These are phyloP conservation scores for Sturnus vulgaris DNA, from an alignment of 2,113 vertebrate species.

Conservation along the genomic window DNA sequence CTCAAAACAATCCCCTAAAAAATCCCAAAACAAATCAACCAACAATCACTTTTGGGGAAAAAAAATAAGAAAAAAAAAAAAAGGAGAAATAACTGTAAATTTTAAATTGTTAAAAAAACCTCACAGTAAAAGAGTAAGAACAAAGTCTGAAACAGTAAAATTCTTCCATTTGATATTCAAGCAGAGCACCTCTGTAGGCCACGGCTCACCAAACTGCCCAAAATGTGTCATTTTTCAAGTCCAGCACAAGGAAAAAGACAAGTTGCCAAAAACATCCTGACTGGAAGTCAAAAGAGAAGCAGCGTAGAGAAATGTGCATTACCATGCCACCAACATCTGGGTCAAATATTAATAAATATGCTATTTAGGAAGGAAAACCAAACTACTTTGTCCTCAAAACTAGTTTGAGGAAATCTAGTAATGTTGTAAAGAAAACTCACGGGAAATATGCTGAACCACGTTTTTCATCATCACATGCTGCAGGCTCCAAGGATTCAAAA, in stretches of 20 bases:
- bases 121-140: neutral
- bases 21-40: accelerated
- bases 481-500: neutral
- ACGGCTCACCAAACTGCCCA: neutral
- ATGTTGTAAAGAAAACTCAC: neutral
- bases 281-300: neutral
- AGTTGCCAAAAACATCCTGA: neutral
- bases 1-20: neutral
- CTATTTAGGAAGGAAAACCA: neutral
- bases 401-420: neutral
- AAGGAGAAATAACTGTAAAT: neutral
- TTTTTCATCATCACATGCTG: neutral
- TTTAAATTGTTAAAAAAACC: neutral
- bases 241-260: neutral
- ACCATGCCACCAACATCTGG: neutral
- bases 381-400: neutral
- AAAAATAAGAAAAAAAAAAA: neutral
- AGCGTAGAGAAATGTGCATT: neutral
- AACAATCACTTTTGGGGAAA: neutral
- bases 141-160: neutral
- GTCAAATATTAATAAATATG: neutral
- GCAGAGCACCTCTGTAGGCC: neutral
- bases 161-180: neutral
- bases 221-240: neutral
- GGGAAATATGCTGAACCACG: neutral